A percentile compares a stretch with the other conserved stretches of the same genome.
Conservation (phyloP, 2,113 vertebrate species). For the Phaetusa simplex region DNA sequence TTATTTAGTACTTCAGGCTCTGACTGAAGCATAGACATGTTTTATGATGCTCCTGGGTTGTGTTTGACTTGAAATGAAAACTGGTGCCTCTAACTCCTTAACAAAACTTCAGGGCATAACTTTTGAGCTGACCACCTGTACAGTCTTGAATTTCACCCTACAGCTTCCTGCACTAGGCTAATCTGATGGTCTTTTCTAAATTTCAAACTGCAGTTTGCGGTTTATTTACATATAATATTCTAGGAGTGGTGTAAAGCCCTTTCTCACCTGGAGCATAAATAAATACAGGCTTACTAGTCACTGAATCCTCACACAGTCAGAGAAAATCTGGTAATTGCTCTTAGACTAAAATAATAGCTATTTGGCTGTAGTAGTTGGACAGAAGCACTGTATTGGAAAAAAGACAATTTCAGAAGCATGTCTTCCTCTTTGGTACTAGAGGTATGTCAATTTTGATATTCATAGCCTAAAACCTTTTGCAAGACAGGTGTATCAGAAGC, state of each 20-base stretch:
- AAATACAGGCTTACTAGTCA: not conserved
- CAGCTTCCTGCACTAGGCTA: not conserved
- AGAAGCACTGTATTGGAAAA: not conserved
- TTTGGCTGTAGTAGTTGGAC: not conserved
- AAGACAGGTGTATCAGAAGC: not conserved
- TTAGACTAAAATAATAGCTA: not conserved
- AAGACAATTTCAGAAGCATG: not conserved
- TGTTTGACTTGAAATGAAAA: not conserved
- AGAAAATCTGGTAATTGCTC: not conserved
- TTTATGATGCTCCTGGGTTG: not conserved
- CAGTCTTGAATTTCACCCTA: not conserved
- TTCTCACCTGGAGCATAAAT: not conserved
- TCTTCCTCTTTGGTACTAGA: not conserved
- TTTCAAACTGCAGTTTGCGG: not conserved
- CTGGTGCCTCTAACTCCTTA: not conserved
- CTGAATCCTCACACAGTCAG: not conserved
- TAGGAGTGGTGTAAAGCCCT: not conserved
- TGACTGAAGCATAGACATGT: not conserved
- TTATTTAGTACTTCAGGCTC: not conserved
- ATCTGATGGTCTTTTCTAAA: not conserved
- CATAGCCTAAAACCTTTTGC: not conserved
- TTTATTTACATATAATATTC: not conserved
- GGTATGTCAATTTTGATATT: not conserved
- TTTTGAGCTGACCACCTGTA: not conserved
- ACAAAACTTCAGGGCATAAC: not conserved